Evolutionary conservation across 2,888 invertebrate species (phyloP), one percentile per base, ranked within the genome.

Genomic region (Mermis nigrescens): DNA sequence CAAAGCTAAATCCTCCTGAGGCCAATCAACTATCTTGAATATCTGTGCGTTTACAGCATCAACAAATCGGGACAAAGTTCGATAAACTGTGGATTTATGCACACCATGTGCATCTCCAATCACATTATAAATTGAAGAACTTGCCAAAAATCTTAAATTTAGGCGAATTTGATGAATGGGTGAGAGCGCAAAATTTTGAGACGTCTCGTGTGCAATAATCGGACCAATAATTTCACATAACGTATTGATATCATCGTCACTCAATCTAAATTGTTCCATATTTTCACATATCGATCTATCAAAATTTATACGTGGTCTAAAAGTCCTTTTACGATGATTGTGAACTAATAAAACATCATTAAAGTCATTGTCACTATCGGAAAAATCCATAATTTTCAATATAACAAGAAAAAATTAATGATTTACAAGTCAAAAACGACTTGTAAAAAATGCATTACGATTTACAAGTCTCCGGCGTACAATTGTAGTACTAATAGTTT

Each of bases 61-160:
- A 7, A 54, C 54, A 4, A 54, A 4, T 24, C 54, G 26, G 29
- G 24, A 29, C 24, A 54, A n/a, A 54, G 27, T 22, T 54, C 54
- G 12, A 27, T 26, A 54, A 27, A 54, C 54, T 12, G 54, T 54
- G 4, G 54, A 54, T 28, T 54, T 54, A 28, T 22, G 7, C 3
- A 28, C 27, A 7, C 54, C 54, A 22, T 54, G 54, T 7, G 54
- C 54, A 28, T 54, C 54, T 4, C 26, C 54, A 26, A 54, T 27
- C 26, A 54, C 4, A 27, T 12, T 15, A 4, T 27, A 7, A 28
- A 24, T 27, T 28, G 4, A 26, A 4, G 27, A 26, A 4, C 22
- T 28, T 27, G 54, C 19, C 29, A 54, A 54, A 28, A 27, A 54
- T 7, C 54, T 26, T 7, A 54, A 7, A 22, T 26, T 29, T n/a